Conservation (phyloP, 2,113 vertebrate species). For the Romanogobio albipinnatus region DNA sequence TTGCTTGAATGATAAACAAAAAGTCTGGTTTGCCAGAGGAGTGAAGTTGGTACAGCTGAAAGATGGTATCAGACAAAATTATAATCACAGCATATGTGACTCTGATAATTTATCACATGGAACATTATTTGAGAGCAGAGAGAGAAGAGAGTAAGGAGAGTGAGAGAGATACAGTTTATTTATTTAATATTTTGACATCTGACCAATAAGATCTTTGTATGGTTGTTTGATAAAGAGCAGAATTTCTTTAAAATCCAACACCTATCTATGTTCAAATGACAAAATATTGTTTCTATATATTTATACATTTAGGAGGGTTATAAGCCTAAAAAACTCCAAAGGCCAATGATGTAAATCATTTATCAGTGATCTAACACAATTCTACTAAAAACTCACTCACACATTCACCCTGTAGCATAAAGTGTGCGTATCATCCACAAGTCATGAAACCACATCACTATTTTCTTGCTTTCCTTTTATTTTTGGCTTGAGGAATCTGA, state of each 20-base stretch:
- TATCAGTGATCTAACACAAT: not conserved
- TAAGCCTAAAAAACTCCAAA: not conserved
- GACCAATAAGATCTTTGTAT: too few species aligned
- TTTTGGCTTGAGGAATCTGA: not conserved
- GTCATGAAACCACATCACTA: not conserved
- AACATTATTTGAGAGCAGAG: slow-evolving; percentile 40
- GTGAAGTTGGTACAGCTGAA: not conserved
- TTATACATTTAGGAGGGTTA: not conserved
- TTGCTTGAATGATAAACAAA: not conserved
- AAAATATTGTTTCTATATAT: not conserved
- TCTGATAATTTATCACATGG: slow-evolving; percentile 50
- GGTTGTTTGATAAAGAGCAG: not conserved
- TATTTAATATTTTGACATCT: too few species aligned
- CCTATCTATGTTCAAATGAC: not conserved
- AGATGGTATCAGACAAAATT: slow-evolving; percentile 39
- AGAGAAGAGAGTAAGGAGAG: not conserved
- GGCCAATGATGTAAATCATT: not conserved
- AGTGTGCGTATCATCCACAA: not conserved
- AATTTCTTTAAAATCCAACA: not conserved
- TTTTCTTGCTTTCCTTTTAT: not conserved
- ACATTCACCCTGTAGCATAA: not conserved
- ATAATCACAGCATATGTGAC: slow-evolving; percentile 47
- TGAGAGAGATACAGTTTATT: not conserved
- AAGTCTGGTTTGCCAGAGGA: not conserved
- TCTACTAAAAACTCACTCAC: not conserved